These are phyloP conservation scores for Nannobrachium achirus DNA, from an alignment of 2,113 vertebrate species.

Conservation along the genomic window DNA sequence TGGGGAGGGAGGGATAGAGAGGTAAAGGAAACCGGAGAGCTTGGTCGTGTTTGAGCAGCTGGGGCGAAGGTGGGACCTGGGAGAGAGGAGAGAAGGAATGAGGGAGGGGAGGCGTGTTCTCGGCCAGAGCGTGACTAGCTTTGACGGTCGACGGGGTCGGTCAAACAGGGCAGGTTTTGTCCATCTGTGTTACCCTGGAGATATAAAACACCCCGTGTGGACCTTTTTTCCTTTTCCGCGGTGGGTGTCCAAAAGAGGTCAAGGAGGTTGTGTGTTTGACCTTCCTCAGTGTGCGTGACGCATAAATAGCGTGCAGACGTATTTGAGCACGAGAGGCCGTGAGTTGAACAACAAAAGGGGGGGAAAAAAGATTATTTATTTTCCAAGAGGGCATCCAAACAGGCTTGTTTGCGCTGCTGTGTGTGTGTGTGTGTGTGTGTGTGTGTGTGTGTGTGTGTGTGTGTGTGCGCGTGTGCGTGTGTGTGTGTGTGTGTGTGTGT, in stretches of 20 bases:
- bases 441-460: too few species aligned
- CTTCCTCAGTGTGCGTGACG: constrained; percentile 16
- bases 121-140: constrained; percentile 40
- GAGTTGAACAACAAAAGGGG: not conserved
- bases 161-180: constrained; percentile 46
- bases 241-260: constrained; percentile 25
- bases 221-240: not conserved
- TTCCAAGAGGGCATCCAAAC: constrained; percentile 40
- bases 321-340: constrained; percentile 3
- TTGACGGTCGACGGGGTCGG: constrained; percentile 46
- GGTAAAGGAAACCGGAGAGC: constrained; percentile 23
- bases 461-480: too few species aligned
- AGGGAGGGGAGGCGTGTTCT: constrained; percentile 14
- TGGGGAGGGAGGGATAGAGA: not conserved
- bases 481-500: too few species aligned
- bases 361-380: constrained; percentile 13
- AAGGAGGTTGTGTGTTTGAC: not conserved
- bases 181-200: constrained; percentile 48
- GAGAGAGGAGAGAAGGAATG: constrained; percentile 19
- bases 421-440: too few species aligned
- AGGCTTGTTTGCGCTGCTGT: constrained; percentile 32
- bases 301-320: constrained; percentile 43
- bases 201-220: constrained; percentile 7
- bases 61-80: constrained; percentile 32
- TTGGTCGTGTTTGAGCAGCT: constrained; percentile 67